A percentile compares a stretch with the other conserved stretches of the same genome.
Conservation (phyloP, 2,797 vertebrate species). For the Pygocentrus nattereri region DNA sequence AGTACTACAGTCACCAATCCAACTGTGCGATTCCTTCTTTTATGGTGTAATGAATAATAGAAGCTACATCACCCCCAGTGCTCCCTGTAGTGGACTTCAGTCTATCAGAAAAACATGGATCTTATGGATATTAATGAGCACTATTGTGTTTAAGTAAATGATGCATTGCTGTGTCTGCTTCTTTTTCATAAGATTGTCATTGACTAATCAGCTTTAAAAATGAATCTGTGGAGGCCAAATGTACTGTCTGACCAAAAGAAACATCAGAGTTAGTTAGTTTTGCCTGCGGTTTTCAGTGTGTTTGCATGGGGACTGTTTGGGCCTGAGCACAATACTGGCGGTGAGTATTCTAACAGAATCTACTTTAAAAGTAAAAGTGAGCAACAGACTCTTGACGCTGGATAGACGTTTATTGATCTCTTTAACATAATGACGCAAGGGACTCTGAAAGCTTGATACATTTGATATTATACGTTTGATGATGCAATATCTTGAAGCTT, state of each 20-base stretch:
- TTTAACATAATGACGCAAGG: not conserved
- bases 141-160: not conserved
- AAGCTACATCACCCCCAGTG: not conserved
- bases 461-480: constrained; percentile 5
- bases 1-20: not conserved
- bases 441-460: not conserved
- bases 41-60: not conserved
- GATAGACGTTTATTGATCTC: not conserved
- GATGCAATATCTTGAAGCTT: not conserved
- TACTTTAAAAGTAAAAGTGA: not conserved
- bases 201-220: not conserved
- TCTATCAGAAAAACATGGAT: not conserved
- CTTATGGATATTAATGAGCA: not conserved
- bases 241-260: not conserved
- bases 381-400: not conserved
- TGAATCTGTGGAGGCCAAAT: not conserved
- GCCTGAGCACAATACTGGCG: not conserved
- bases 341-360: not conserved
- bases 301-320: not conserved
- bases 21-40: not conserved
- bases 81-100: not conserved
- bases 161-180: not conserved
- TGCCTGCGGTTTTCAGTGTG: not conserved
- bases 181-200: not conserved
- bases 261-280: not conserved